These are phyloP conservation scores for Scomber scombrus DNA, from an alignment of 2,113 vertebrate genomes.

Conservation along the genomic window DNA sequence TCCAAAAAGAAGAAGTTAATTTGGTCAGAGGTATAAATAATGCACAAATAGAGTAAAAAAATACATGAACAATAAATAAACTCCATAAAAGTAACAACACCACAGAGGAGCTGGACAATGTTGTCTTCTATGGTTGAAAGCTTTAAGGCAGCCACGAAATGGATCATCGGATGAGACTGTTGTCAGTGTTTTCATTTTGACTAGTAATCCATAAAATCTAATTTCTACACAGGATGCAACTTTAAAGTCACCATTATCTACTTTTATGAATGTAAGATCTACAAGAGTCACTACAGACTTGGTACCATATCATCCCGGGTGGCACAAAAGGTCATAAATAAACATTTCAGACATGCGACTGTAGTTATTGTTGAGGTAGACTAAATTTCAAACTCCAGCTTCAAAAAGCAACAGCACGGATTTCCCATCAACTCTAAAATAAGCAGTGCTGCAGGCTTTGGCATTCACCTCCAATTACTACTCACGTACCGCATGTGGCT, in stretches of 20 bases:
- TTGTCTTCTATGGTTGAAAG: neutral
- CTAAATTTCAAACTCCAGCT: conserved; percentile 7
- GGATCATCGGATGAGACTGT: neutral
- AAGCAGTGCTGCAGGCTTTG: conserved; percentile 6
- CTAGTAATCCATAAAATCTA: too few species aligned
- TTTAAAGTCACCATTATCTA: too few species aligned
- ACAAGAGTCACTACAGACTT: neutral
- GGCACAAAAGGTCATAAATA: neutral
- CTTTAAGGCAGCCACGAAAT: neutral
- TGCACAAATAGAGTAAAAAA: neutral
- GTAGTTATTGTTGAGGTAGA: neutral
- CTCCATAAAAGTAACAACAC: neutral
- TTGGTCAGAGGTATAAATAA: neutral
- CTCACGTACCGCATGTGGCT: conserved; percentile 10
- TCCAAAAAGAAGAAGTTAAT: neutral
- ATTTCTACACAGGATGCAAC: too few species aligned
- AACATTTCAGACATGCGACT: neutral
- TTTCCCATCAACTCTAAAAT: conserved; percentile 30
- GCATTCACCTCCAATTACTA: conserved; percentile 24
- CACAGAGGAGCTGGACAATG: neutral
- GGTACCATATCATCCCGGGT: neutral
- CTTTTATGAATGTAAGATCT: neutral
- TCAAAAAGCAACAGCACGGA: conserved; percentile 41
- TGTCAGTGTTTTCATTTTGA: too few species aligned
- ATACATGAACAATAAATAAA: neutral